phyloP scores from a whole-genome alignment of 2,113 vertebrate genomes.

The Ariopsis seemanni region DNA sequence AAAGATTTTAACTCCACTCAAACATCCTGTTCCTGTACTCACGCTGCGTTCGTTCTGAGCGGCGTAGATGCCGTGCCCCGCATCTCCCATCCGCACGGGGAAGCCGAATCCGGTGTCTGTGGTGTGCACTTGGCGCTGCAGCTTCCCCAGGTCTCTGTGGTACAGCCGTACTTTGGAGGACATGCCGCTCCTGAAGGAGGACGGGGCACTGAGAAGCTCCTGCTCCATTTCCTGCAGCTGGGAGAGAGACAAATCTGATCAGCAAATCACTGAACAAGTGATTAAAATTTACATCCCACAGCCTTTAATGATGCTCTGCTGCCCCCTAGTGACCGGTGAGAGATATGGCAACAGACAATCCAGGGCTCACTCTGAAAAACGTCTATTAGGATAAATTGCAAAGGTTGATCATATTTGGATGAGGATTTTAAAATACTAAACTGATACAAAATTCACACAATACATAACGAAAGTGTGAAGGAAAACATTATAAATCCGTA shows the following conservation, averaged over 20 bases:
- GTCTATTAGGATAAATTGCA: background rate
- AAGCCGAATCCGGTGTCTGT: constrained; percentile 67
- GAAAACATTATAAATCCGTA: too few species aligned
- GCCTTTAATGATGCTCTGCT: constrained; percentile 13
- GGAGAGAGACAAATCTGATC: background rate
- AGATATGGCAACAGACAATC: background rate
- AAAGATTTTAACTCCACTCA: too few species aligned
- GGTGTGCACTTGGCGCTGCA: constrained; percentile 86
- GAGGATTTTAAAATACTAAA: background rate
- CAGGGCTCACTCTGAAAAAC: background rate
- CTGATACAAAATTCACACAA: background rate
- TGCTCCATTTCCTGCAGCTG: constrained; percentile 93
- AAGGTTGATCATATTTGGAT: background rate
- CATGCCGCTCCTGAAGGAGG: constrained; percentile 85
- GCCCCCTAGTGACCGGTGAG: constrained; percentile 35
- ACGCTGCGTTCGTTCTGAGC: constrained; percentile 86
- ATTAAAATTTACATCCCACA: too few species aligned
- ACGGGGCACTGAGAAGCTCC: constrained; percentile 83
- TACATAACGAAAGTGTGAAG: background rate
- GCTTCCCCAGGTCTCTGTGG: constrained; percentile 82
- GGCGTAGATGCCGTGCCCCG: constrained; percentile 74
- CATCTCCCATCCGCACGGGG: constrained; percentile 65
- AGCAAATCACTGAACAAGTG: background rate
- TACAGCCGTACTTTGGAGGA: constrained; percentile 83
- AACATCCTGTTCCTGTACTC: constrained; percentile 57